phyloP scores from a whole-genome alignment of 2,888 invertebrate genomes.

The Drosophila infuscata region DNA sequence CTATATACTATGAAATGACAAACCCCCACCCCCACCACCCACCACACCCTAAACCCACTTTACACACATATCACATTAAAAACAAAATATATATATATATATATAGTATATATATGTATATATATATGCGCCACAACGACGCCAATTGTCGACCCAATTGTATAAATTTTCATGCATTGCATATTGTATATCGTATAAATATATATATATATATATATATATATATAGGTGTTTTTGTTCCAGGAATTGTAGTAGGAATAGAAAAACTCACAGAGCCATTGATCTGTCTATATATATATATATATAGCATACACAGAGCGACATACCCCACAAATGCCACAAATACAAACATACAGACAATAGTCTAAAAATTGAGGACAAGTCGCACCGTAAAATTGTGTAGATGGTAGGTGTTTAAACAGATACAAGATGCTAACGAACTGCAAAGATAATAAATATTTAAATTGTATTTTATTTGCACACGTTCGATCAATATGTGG shows the following conservation, averaged over 20 bases:
- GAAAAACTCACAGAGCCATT: constrained; percentile 11
- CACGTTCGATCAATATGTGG: constrained; percentile 81
- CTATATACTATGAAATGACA: constrained; percentile 3
- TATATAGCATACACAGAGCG: not conserved
- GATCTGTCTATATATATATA: not conserved
- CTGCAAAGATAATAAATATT: constrained; percentile 82
- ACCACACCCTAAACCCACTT: not conserved
- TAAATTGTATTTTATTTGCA: constrained; percentile 83
- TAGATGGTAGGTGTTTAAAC: constrained; percentile 52
- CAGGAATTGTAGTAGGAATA: constrained; percentile 31
- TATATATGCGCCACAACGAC: constrained; percentile 31
- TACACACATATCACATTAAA: not conserved
- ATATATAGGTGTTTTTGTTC: constrained; percentile 7
- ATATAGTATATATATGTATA: not conserved
- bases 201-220: not conserved
- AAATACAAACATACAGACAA: constrained; percentile 4
- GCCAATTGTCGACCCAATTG: constrained; percentile 56
- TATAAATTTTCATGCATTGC: constrained; percentile 52
- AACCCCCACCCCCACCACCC: not conserved
- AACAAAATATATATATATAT: not conserved
- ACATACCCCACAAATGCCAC: not conserved
- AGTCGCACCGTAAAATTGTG: constrained; percentile 18
- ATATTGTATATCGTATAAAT: not conserved
- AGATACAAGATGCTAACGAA: constrained; percentile 82
- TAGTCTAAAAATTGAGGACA: constrained; percentile 51